These are phyloP conservation scores for Auanema freiburgensis DNA, from an alignment of 2,888 invertebrate genomes.

Conservation along the genomic window DNA sequence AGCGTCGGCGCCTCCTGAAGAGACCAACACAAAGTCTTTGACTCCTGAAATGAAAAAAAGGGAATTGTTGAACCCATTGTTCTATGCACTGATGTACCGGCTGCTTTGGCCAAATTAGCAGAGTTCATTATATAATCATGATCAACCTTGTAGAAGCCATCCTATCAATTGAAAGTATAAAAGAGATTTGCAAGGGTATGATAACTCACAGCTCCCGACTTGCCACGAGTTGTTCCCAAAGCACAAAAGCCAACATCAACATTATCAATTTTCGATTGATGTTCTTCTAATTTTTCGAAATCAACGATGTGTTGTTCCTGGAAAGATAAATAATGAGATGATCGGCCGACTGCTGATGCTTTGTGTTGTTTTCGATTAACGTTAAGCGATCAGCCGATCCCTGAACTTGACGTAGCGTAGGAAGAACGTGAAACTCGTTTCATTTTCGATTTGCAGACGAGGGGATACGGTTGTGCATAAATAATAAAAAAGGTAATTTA, in stretches of 20 bases:
- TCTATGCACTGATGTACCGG: slow-evolving; percentile 24
- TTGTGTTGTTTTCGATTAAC: not conserved
- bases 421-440: not conserved
- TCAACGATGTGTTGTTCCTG: slow-evolving; percentile 67
- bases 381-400: no score
- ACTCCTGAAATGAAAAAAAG: slow-evolving; percentile 58
- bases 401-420: not conserved
- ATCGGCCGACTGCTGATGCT: not conserved
- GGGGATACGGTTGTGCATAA: not conserved
- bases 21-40: slow-evolving; percentile 67
- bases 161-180: slow-evolving; percentile 48
- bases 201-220: slow-evolving; percentile 66
- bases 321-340: slow-evolving; percentile 6
- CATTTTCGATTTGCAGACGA: not conserved
- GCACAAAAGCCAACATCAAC: slow-evolving; percentile 69
- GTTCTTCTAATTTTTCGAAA: slow-evolving; percentile 68
- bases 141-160: slow-evolving; percentile 68
- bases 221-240: slow-evolving; percentile 68
- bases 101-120: slow-evolving; percentile 67
- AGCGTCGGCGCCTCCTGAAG: slow-evolving; percentile 68
- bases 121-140: slow-evolving; percentile 69
- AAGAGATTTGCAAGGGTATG: not conserved
- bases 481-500: not conserved
- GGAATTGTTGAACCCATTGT: not conserved
- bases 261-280: slow-evolving; percentile 65